Conservation (phyloP, 1,140 invertebrate genomes). For the Dendrolimus kikuchii region DNA sequence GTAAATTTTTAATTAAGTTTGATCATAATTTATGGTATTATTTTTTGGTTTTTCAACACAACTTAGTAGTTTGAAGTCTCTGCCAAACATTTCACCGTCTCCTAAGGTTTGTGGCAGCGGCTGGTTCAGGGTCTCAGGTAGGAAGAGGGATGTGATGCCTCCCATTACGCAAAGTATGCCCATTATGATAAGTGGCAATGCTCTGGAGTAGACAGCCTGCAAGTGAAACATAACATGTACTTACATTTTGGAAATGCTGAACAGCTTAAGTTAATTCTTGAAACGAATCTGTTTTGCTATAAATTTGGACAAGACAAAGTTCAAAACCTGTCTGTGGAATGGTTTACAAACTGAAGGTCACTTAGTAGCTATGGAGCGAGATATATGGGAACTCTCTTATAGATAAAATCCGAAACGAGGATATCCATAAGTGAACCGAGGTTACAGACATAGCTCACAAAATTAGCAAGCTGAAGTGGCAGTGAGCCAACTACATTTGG, state of each 20-base stretch:
- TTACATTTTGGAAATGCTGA: background rate
- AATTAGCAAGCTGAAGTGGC: too few species aligned
- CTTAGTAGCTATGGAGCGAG: too few species aligned
- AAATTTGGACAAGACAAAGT: too few species aligned
- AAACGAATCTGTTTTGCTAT: too few species aligned
- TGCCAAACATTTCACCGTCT: slow-evolving; percentile 82
- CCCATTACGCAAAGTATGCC: slow-evolving; percentile 81
- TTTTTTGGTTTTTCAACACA: slow-evolving; percentile 26
- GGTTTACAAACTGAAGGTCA: too few species aligned
- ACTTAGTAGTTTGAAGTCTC: slow-evolving; percentile 59
- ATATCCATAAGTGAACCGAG: too few species aligned
- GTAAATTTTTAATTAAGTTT: background rate
- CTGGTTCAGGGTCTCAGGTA: slow-evolving; percentile 87
- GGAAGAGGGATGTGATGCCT: slow-evolving; percentile 80
- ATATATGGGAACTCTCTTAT: too few species aligned
- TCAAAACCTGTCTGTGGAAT: too few species aligned
- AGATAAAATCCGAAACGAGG: too few species aligned
- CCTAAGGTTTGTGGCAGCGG: slow-evolving; percentile 85
- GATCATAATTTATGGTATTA: background rate
- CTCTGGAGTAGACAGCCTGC: slow-evolving; percentile 59
- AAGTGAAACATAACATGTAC: slow-evolving; percentile 12
- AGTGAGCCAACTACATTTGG: too few species aligned
- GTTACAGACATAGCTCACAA: too few species aligned
- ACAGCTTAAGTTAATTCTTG: too few species aligned
- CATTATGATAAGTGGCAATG: slow-evolving; percentile 84